These are phyloP conservation scores for Agrochola lota DNA, from an alignment of 2,888 invertebrate species.

Conservation along the genomic window DNA sequence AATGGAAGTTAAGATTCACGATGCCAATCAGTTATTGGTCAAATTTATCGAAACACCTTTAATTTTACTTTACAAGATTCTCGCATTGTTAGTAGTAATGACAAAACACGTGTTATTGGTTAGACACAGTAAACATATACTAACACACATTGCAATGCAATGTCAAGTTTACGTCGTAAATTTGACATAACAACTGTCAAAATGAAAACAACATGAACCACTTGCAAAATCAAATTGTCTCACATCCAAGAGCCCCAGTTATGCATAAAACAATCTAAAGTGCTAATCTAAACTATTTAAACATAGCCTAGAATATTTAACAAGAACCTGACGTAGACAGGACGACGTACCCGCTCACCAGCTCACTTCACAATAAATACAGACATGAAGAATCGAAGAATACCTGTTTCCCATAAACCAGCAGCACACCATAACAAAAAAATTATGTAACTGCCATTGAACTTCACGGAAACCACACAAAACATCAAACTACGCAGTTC, in stretches of 20 bases:
- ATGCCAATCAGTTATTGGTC: background rate
- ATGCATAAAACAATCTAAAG: background rate
- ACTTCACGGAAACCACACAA: slow-evolving; percentile 76
- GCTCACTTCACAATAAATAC: slow-evolving; percentile 48
- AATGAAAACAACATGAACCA: slow-evolving; percentile 3
- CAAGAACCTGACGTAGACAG: background rate
- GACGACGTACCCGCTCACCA: background rate
- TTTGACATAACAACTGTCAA: slow-evolving; percentile 44
- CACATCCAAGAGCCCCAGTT: background rate
- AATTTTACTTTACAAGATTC: background rate
- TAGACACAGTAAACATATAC: slow-evolving; percentile 14
- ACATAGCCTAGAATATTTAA: slow-evolving; percentile 4
- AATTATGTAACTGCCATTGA: slow-evolving; percentile 85
- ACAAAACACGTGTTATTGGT: slow-evolving; percentile 1
- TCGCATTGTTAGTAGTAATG: background rate
- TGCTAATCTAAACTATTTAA: slow-evolving; percentile 1
- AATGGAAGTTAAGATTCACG: background rate
- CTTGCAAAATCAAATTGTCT: background rate
- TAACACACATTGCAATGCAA: slow-evolving; percentile 6
- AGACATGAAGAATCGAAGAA: slow-evolving; percentile 37
- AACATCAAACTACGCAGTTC: slow-evolving; percentile 73
- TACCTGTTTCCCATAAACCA: slow-evolving; percentile 35
- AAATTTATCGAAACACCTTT: slow-evolving; percentile 1
- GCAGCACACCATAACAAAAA: slow-evolving; percentile 69
- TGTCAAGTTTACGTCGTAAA: slow-evolving; percentile 44